phyloP scores from a whole-genome alignment of 1,140 invertebrate genomes.

The Danaus melanippus region DNA sequence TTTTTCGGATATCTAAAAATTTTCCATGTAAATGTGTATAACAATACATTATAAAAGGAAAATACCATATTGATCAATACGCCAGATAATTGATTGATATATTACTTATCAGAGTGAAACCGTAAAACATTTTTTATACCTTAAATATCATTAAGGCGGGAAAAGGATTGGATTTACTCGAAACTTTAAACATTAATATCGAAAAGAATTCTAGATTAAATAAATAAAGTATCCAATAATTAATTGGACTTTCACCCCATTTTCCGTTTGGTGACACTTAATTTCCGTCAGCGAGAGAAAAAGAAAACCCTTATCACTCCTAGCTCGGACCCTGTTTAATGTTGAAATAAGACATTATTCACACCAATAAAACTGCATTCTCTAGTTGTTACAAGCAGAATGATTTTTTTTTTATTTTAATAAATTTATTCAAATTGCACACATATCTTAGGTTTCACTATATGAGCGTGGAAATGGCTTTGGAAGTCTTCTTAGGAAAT shows the following conservation, averaged over 20 bases:
- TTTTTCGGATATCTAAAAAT: background rate
- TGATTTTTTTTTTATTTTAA: too few relatives aligned
- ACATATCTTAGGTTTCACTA: too few relatives aligned
- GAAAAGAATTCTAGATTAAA: slow-evolving; percentile 62
- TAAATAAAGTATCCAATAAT: slow-evolving; percentile 71
- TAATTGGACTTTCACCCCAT: slow-evolving; percentile 71
- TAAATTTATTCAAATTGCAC: too few relatives aligned
- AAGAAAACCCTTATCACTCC: slow-evolving; percentile 66
- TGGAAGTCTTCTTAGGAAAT: too few relatives aligned
- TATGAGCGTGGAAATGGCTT: too few relatives aligned
- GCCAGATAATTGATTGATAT: too few relatives aligned
- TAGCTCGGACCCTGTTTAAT: slow-evolving; percentile 49
- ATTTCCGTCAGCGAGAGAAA: slow-evolving; percentile 61
- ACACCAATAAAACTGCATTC: background rate
- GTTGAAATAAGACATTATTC: slow-evolving; percentile 40
- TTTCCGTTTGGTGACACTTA: slow-evolving; percentile 71
- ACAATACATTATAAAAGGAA: too few relatives aligned
- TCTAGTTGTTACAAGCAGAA: too few relatives aligned
- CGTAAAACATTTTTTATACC: background rate
- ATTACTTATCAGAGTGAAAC: background rate
- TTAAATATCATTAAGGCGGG: slow-evolving; percentile 29
- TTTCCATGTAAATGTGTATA: too few relatives aligned
- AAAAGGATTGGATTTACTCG: background rate
- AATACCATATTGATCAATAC: too few relatives aligned
- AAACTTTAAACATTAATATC: slow-evolving; percentile 58